phyloP scores from a whole-genome alignment of 2,888 invertebrate species.

The Tryphoninae sp. region DNA sequence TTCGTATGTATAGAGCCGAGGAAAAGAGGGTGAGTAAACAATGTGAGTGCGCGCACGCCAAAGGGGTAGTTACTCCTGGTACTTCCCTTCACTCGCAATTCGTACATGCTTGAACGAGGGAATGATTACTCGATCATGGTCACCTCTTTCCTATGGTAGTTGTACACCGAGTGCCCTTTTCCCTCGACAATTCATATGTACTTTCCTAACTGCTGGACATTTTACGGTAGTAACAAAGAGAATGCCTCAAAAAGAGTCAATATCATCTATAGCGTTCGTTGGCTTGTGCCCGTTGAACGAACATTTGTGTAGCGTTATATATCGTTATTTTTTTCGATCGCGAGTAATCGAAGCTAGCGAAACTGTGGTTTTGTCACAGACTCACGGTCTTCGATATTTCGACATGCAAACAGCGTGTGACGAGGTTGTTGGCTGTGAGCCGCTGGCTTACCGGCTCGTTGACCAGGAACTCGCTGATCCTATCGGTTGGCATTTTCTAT shows the following conservation, averaged over 20 bases:
- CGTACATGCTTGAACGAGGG: conserved; percentile 32
- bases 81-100: conserved; percentile 31
- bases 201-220: conserved; percentile 19
- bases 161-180: conserved; percentile 14
- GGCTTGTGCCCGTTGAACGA: background rate
- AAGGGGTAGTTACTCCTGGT: conserved; percentile 22
- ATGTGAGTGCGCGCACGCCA: conserved; percentile 12
- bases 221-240: background rate
- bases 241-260: background rate
- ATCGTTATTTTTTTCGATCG: background rate
- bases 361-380: background rate
- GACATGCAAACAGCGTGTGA: background rate
- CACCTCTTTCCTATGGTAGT: conserved; percentile 8
- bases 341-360: conserved; percentile 1
- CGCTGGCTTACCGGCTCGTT: conserved; percentile 32
- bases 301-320: background rate
- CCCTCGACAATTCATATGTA: conserved; percentile 2
- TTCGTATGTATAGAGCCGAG: conserved; percentile 5
- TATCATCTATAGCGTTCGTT: background rate
- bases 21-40: conserved; percentile 9
- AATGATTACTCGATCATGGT: conserved; percentile 51
- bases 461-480: background rate
- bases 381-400: background rate
- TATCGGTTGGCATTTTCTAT: background rate
- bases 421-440: background rate